Percentiles rank a stretch among this genome's conserved stretches.
Conservation (phyloP, 2,113 vertebrate species). For the Hiodon tergisus region DNA sequence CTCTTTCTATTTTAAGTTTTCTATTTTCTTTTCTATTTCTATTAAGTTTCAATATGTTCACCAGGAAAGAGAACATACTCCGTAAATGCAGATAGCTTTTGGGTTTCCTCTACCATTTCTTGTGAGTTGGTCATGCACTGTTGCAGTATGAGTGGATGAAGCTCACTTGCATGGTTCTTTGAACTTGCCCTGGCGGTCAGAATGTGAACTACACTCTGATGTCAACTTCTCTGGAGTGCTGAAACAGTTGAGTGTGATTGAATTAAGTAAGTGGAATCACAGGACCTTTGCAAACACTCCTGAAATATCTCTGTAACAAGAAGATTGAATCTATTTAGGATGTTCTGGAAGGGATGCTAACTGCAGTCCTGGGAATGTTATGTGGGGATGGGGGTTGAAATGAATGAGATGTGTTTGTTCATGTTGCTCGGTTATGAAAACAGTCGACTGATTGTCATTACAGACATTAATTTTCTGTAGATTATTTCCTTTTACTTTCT, state of each 20-base stretch:
- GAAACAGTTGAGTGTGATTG: background rate
- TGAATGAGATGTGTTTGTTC: background rate
- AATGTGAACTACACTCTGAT: background rate
- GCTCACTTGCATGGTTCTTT: background rate
- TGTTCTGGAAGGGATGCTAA: background rate
- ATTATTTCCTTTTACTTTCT: background rate
- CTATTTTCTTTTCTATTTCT: background rate
- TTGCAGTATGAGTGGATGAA: background rate
- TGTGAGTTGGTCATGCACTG: background rate
- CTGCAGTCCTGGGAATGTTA: background rate
- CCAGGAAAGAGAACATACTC: background rate
- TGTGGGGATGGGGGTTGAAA: background rate
- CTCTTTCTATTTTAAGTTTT: background rate
- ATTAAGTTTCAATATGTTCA: background rate
- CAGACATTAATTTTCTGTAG: background rate
- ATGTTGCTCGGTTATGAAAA: background rate
- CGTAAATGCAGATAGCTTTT: background rate
- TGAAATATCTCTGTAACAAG: slow-evolving; percentile 13
- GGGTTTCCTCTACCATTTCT: background rate
- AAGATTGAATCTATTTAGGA: background rate
- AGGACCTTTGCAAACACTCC: slow-evolving; percentile 11
- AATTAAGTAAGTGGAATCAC: slow-evolving; percentile 9
- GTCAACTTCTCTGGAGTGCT: no score
- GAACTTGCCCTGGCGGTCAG: slow-evolving; percentile 17
- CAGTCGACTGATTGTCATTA: slow-evolving; percentile 10